phyloP scores from a whole-genome alignment of 1,140 invertebrate genomes.

The Drusus annulatus region DNA sequence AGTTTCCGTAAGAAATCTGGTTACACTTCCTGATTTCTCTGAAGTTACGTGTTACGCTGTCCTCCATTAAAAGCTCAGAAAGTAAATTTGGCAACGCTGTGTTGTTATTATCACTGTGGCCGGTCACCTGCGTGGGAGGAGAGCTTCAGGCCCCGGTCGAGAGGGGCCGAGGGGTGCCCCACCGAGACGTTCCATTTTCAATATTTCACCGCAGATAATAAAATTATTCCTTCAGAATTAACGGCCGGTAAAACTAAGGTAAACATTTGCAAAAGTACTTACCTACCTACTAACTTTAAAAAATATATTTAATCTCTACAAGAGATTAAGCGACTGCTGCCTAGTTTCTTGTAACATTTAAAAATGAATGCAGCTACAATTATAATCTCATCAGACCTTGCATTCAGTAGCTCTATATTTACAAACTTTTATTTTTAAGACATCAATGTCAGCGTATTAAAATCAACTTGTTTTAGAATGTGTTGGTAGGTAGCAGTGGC shows the following conservation, averaged over 20 bases:
- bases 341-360: too few species aligned
- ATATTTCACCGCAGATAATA: background rate
- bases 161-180: background rate
- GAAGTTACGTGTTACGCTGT: background rate
- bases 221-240: background rate
- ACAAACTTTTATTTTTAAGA: too few species aligned
- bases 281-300: too few species aligned
- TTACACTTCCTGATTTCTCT: background rate
- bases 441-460: too few species aligned
- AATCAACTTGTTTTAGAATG: too few species aligned
- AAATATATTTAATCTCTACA: too few species aligned
- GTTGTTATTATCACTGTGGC: conserved; percentile 4
- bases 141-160: conserved; percentile 1
- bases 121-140: conserved; percentile 5
- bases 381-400: too few species aligned
- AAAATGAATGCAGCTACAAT: too few species aligned
- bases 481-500: too few species aligned
- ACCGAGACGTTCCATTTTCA: conserved; percentile 10
- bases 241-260: background rate
- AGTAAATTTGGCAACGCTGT: conserved; percentile 19
- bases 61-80: conserved; percentile 10
- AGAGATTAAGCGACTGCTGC: too few species aligned
- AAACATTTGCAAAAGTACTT: background rate
- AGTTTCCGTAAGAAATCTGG: background rate
- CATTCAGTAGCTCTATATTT: too few species aligned